Evolutionary conservation across 2,113 vertebrate genomes (phyloP), one percentile per base, ranked within the genome.

Genomic region (Choloepus hoffmanni): DNA sequence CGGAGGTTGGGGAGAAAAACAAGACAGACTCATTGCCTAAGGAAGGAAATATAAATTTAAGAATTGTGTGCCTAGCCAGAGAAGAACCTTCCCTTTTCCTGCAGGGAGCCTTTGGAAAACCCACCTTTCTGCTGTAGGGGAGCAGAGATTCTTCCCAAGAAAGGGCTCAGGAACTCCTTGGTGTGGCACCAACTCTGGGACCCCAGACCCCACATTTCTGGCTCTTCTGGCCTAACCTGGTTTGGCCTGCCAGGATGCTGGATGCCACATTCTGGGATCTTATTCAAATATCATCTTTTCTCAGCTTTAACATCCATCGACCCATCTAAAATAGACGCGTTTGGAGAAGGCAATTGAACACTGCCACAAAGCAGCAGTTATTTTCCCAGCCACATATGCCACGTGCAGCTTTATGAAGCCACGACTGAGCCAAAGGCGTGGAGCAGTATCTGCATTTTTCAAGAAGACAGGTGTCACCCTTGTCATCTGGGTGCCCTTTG

Each of bases 321-420:
- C 50, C 90, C 89, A 94, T 88, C 45, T 78, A 63, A 93, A 94
- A 70, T 48, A 96, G 24, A 95, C 74, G 67, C 24, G 30, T 30
- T 48, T 62, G 48, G n/a, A 87, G 55, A 62, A 94, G 62, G 89
- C 81, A 30, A 55, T 87, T 24, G 45, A 33, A 89, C 92, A 94
- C 93, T 63, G 82, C 10, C 33, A 73, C 70, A 84, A 85, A 60
- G 60, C 2, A 62, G n/a, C 67, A 21, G 58, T 70, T 94, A 15
- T 96, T 97, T 97, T 93, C 70, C 70, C 85, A 95, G 40, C 30
- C 55, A 13, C 45, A 33, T 28, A 70, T 7, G 53, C 72, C 82
- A 91, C 62, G 67, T 85, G 65, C 26, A 58, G 60, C 60, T 96
- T 55, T 67, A 79, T 90, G 85, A 94, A 90, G 2, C 40, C 36